Base-by-base conservation (phyloP, 2,113 vertebrate genomes). In the Smithornis capensis region DNA sequence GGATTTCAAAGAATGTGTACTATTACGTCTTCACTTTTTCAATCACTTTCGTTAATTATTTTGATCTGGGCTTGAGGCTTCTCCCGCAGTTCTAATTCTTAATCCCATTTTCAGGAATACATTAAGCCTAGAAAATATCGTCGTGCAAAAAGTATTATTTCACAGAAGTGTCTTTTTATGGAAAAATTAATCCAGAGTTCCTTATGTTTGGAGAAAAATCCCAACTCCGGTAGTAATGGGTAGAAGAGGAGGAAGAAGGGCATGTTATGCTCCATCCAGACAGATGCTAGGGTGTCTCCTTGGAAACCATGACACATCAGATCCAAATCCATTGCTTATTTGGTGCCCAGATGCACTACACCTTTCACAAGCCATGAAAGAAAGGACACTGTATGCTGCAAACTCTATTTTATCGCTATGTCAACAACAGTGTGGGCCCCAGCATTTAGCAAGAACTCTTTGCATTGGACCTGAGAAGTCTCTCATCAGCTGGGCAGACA, bases 381-480 rank as follows among this genome's bases (percentile, higher is more conserved):
- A 67, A 94, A 91, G 64, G 45, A 62, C 1, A 0, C 25, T 33
- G 31, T 19, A 52, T 0, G 1, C 73, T 44, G 86, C 67, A 60
- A 95, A 60, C 0, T 2, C 10, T 55, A 22, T 55, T 92, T 95
- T 92, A 96, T 83, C 45, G 1, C 88, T 95, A 17, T 71, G 86
- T 94, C 87, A 96, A 91, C 73, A 95, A 42, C 42, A 37, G 40
- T 1, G 33, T 6, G 5, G 74, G 49, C 64, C 83, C 81, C 73
- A 45, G 55, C 29, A 3, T 69, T 94, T 49, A 96, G 53, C 83
- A 74, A 65, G 67, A 83, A 69, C 10, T 86, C 71, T 97, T 97
- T 90, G 69, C 75, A 96, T 91, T 76, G 63, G 65, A 73, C 63
- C 57, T 40, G 74, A 90, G 91, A 84, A 90, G 69, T 49, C 73